phyloP scores from a whole-genome alignment of 2,113 vertebrate species.

The Bungarus multicinctus region DNA sequence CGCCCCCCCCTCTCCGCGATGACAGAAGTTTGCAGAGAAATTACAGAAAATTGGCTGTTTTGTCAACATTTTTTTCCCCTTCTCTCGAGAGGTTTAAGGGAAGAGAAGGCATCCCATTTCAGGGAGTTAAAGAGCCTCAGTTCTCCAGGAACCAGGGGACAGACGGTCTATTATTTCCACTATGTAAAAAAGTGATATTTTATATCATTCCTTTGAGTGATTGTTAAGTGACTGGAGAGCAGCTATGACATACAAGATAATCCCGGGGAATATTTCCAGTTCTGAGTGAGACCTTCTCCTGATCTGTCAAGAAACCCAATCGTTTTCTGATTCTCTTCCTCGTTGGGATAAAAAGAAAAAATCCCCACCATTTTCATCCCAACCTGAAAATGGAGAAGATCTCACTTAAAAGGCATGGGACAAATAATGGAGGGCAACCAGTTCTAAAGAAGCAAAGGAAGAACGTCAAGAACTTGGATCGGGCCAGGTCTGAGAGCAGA shows the following conservation, averaged over 20 bases:
- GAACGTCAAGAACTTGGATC: neutral
- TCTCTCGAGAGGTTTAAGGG: constrained; percentile 80
- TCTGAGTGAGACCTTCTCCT: constrained; percentile 33
- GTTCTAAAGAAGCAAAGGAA: neutral
- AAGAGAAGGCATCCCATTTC: constrained; percentile 71
- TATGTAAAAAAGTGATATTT: constrained; percentile 83
- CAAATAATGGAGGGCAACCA: neutral
- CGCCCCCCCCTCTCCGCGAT: constrained; percentile 70
- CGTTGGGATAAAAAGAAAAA: neutral
- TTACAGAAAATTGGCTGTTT: constrained; percentile 96
- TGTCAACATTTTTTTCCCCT: constrained; percentile 92
- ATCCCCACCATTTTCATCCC: neutral
- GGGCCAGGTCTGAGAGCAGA: neutral
- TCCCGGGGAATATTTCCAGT: constrained; percentile 60
- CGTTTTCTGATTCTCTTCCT: neutral
- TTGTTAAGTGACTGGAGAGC: constrained; percentile 83
- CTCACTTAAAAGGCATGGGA: neutral
- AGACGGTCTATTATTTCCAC: constrained; percentile 87
- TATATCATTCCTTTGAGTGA: constrained; percentile 94
- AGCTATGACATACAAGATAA: constrained; percentile 60
- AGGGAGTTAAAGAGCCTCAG: constrained; percentile 76
- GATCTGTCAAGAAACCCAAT: neutral
- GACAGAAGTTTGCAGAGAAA: constrained; percentile 81
- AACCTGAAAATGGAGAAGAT: neutral
- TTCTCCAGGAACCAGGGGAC: constrained; percentile 82